Base-by-base conservation (phyloP, 2,797 vertebrate genomes). In the Hybognathus amarus region DNA sequence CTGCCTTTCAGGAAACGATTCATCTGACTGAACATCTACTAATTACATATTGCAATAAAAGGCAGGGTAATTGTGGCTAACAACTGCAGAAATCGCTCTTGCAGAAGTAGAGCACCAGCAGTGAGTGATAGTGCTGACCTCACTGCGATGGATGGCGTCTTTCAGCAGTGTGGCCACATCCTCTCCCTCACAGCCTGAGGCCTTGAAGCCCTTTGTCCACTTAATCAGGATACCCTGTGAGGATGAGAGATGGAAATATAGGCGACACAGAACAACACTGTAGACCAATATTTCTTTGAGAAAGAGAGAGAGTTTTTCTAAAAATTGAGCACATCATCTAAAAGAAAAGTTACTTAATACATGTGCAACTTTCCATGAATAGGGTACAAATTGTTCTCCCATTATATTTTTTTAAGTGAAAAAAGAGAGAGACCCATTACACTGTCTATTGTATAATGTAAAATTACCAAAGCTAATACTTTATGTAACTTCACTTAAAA, bases 171-270 rank as follows among this genome's bases (percentile, higher is more conserved):
- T 89, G 2, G 98, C 97, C 10, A 99, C 96, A 0, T 99, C 97
- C 73, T 97, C 94, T 0, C 97, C 98, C 84, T 96, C 97, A 0
- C 98, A 99, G 70, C 96, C 97, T 0, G 95, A 95, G 0, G 97
- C 97, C 89, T 96, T 98, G 92, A 99, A 99, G 5, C 98, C 97
- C 84, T 99, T 99, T 0, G 97, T 99, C 98, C 98, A 99, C 81
- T 95, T 97, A 85, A 99, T 92, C 33, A 99, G 94, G 83, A 98
- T 96, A 0, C 96, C 98, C 98, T 99, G 80, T 5, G 83, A 17
- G 81, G 56, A 88, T 77, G 1, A 88, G 64, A 61, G 52, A 69
- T 38, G 3, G 10, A 7, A 22, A 71, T 27, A 20, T 36, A 20
- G 30, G 56, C 30, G 63, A 36, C 63, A 64, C 15, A 64, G 63